Base-by-base conservation (phyloP, 2,888 invertebrate genomes). In the Athalia cordata region DNA sequence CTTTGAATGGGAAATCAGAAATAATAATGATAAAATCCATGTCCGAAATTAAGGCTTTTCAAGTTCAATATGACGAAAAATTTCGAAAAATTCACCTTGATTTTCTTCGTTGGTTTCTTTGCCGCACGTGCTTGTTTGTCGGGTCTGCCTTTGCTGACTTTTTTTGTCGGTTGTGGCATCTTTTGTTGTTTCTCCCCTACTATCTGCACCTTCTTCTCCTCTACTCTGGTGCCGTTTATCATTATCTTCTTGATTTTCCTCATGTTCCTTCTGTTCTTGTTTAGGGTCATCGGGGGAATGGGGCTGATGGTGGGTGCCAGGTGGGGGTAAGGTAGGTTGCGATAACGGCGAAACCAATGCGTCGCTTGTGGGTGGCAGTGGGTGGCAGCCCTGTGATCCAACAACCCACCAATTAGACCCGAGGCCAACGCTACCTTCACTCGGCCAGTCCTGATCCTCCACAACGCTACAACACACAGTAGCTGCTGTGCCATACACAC, bases 371-470 rank as follows among this genome's bases (percentile, higher is more conserved):
- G 79, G 81, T 82, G 84, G 80, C 80, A 85, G 72, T 79, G 81
- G 49, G 72, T 50, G 72, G 72, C 80, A 85, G 83, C 85, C 87
- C 87, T 89, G 89, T 62, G 89, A 86, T 83, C 89, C 89, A 82
- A 89, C 80, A 83, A 89, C 82, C 89, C 89, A 90, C 84, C 88
- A 85, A 83, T 89, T 89, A 85, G 87, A 85, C 79, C 82, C 83
- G 78, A 83, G 82, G 80, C 85, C 86, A 81, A 83, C 83, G 81
- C 87, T 86, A 81, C 84, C 83, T 68, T 85, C 81, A 80, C 84
- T 84, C 79, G 84, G 87, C 70, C 70, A 61, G 67, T 78, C 77
- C 80, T 86, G 85, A 85, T 87, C 86, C 84, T 88, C 88, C 83
- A 84, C 82, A 83, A 85, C 84, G 83, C 88, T 88, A 88, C 86